A percentile compares a stretch with the other conserved stretches of the same genome.
Evolutionary conservation across 2,797 vertebrate species (phyloP).

Genomic region (Tenualosa ilisha): DNA sequence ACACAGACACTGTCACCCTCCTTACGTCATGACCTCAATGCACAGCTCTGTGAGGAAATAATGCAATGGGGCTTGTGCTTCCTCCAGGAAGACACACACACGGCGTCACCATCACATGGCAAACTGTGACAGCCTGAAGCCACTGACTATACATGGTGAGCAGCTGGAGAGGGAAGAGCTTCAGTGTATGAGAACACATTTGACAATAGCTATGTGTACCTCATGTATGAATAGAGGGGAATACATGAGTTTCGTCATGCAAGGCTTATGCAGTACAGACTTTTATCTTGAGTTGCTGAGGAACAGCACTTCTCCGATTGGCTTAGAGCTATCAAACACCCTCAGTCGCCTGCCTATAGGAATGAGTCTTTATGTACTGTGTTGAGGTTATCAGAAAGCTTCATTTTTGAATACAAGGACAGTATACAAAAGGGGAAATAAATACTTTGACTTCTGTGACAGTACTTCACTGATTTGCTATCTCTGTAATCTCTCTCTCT

Average conservation of each 20-base stretch:
- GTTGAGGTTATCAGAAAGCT: not conserved
- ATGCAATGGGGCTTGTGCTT: not conserved
- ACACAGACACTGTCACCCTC: constrained; percentile 8
- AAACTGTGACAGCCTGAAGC: not conserved
- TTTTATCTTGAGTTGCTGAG: not conserved
- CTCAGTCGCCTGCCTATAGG: not conserved
- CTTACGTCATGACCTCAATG: constrained; percentile 10
- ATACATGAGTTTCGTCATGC: not conserved
- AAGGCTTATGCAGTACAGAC: not conserved
- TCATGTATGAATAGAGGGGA: not conserved
- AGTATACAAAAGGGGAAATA: not conserved
- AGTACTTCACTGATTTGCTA: too few species aligned
- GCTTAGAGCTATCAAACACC: not conserved
- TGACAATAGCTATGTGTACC: not conserved
- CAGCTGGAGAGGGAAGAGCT: not conserved
- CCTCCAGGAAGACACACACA: not conserved
- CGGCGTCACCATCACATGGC: constrained; percentile 30
- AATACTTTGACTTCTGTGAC: too few species aligned
- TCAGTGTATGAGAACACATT: not conserved
- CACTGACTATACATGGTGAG: not conserved
- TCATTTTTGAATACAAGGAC: not conserved
- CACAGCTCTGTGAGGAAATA: not conserved
- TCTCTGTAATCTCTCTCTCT: too few species aligned
- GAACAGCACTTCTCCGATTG: not conserved
- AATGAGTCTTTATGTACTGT: not conserved